A percentile compares a stretch with the other conserved stretches of the same genome.
Evolutionary conservation across 2,113 vertebrate species (phyloP).

Genomic region (Muntiacus muntjak): DNA sequence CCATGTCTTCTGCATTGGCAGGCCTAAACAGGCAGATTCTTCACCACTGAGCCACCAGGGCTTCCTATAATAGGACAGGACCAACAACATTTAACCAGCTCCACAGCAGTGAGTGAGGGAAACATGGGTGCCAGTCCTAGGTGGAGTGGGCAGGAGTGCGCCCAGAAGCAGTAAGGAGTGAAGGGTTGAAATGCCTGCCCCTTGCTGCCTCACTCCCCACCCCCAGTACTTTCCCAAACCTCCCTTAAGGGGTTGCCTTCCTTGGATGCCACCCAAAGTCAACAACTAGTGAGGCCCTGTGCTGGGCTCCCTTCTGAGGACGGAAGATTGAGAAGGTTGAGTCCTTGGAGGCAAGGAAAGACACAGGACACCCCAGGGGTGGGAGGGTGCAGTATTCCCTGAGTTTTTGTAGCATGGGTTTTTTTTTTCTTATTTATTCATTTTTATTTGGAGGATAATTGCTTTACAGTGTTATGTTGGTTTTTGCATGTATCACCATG

Average conservation of each 20-base stretch:
- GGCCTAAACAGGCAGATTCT: background rate
- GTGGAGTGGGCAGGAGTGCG: background rate
- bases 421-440: background rate
- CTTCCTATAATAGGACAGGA: background rate
- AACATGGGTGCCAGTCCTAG: background rate
- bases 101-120: background rate
- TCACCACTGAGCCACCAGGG: background rate
- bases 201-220: background rate
- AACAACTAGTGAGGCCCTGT: background rate
- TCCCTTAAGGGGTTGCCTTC: background rate
- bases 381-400: background rate
- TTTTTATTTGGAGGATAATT: background rate
- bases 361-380: background rate
- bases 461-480: background rate
- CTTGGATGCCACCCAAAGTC: conserved; percentile 19
- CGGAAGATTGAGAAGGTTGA: background rate
- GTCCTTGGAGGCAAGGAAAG: background rate
- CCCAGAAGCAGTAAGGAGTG: background rate
- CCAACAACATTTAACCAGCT: background rate
- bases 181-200: background rate
- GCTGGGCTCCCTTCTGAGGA: background rate
- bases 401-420: background rate
- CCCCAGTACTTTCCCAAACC: background rate
- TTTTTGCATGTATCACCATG: background rate
- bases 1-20: background rate